phyloP scores from a whole-genome alignment of 2,113 vertebrate species.

The Melanostigma gelatinosum region DNA sequence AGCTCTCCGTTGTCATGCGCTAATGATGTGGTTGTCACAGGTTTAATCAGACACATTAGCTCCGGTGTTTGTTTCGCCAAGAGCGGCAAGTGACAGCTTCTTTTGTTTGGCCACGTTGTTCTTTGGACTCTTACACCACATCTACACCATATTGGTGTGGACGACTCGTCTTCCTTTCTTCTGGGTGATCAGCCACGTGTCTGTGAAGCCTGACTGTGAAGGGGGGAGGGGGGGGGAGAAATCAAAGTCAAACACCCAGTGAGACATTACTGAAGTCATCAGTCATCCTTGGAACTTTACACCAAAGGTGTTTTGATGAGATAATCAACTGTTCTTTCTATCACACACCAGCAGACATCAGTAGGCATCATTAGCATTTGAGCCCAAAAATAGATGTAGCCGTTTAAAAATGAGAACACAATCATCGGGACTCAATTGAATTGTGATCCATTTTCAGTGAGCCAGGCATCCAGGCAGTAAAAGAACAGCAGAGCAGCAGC shows the following conservation, averaged over 20 bases:
- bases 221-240: background rate
- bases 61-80: background rate
- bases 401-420: constrained; percentile 32
- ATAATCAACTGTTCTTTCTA: constrained; percentile 27
- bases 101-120: background rate
- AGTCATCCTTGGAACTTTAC: constrained; percentile 19
- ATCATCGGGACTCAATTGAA: constrained; percentile 16
- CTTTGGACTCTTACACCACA: background rate
- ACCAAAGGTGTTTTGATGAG: constrained; percentile 16
- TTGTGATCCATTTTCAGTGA: constrained; percentile 37
- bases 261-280: background rate
- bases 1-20: background rate
- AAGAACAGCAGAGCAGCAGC: constrained; percentile 23
- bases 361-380: constrained; percentile 33
- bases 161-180: background rate
- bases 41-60: constrained; percentile 27
- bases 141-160: background rate
- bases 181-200: constrained; percentile 10
- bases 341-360: constrained; percentile 30
- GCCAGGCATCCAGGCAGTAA: constrained; percentile 17
- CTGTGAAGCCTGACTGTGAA: background rate
- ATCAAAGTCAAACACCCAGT: constrained; percentile 4
- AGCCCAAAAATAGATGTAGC: constrained; percentile 29
- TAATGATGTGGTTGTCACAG: constrained; percentile 11
- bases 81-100: background rate